Base-by-base conservation (phyloP, 2,888 invertebrate genomes). In the Morpho deidamia region DNA sequence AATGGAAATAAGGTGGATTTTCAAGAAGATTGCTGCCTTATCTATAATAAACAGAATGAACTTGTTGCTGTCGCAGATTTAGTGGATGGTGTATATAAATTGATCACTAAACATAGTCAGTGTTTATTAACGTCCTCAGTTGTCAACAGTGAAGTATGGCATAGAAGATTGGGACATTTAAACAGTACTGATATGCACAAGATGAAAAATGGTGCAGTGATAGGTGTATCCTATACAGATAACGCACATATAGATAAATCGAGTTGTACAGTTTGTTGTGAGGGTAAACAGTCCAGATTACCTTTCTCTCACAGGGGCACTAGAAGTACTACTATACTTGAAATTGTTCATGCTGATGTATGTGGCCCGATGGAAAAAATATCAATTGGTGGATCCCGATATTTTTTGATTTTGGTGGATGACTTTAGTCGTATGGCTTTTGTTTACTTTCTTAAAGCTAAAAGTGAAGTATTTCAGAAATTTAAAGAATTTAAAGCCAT, bases 131-230 rank as follows among this genome's bases (percentile, higher is more conserved):
- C 32, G 10, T 44, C 34, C 39, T n/a, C n/a, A n/a, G n/a, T n/a
- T n/a, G 39, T 32, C 41, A 57, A 39, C 43, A 57, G 43, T n/a
- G 10, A 10, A 11, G 11, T 41, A 11, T 41, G 9, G 7, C 9
- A 42, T 41, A 37, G 34, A 35, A 14, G 35, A n/a, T 5, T 12
- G 1, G 42, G 35, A 23, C 49, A 49, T 11, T 12, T 44, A 3
- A 54, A 45, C 45, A 44, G 44, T 10, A 33, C 40, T 7, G 55
- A 51, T 32, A 44, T 51, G 52, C 60, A 63, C 10, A 44, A 39
- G 8, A 64, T 67, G 63, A 65, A 39, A 11, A 44, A 60, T 51
- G 63, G 63, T 8, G 59, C 59, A 40, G 64, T 64, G 7, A 44
- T 51, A 11, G 63, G 66, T 8, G 44, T 65, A 7, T 50, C 44